Evolutionary conservation across 2,113 vertebrate genomes (phyloP).

Genomic region (Elanus axillaris): DNA sequence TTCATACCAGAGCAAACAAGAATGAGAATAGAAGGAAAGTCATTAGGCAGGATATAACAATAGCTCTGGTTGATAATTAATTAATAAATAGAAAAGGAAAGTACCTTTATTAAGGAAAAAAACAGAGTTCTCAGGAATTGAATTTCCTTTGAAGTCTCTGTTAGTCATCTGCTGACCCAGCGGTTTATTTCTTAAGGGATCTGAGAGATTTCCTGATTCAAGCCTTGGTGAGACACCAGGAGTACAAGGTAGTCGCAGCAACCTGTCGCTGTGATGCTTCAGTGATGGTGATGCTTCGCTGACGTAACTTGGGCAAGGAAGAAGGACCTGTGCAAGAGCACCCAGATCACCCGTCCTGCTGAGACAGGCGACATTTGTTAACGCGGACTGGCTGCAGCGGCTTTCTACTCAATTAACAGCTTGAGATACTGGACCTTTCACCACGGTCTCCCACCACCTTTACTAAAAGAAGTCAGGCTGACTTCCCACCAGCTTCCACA

Average conservation of each 20-base stretch:
- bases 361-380: neutral
- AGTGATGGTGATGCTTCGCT: neutral
- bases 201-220: neutral
- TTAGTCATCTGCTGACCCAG: neutral
- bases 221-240: neutral
- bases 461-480: neutral
- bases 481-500: neutral
- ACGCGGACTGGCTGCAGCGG: neutral
- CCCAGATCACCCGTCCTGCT: neutral
- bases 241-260: neutral
- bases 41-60: neutral
- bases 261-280: neutral
- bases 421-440: neutral
- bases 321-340: neutral
- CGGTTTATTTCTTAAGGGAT: neutral
- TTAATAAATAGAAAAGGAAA: conserved; percentile 33
- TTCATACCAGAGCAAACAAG: conserved; percentile 6
- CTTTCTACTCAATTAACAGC: neutral
- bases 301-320: neutral
- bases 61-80: neutral
- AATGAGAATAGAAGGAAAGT: neutral
- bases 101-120: neutral
- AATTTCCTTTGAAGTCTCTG: conserved; percentile 27
- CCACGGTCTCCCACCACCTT: neutral
- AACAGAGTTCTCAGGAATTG: neutral